Evolutionary conservation across 2,113 vertebrate genomes (phyloP).

Genomic region (Otocyon megalotis): DNA sequence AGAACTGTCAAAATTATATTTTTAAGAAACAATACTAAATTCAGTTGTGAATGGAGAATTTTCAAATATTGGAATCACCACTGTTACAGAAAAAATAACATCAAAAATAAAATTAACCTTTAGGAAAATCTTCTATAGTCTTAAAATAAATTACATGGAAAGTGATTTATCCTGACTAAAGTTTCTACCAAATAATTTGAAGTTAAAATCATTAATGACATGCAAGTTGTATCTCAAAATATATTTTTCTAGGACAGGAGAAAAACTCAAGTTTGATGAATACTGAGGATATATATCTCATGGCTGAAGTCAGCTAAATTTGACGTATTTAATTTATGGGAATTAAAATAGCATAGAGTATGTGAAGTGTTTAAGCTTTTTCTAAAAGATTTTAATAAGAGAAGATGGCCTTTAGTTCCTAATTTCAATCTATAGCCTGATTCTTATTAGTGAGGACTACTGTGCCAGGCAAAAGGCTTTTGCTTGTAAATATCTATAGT

Average conservation of each 20-base stretch:
- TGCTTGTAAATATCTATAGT: constrained; percentile 63
- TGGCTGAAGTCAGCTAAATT: background rate
- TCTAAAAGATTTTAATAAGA: constrained; percentile 6
- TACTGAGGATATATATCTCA: background rate
- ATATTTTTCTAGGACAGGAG: constrained; percentile 51
- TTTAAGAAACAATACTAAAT: constrained; percentile 40
- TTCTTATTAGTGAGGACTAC: background rate
- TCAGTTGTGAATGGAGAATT: constrained; percentile 42
- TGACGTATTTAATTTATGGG: constrained; percentile 50
- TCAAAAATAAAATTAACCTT: constrained; percentile 40
- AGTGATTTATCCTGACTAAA: constrained; percentile 35
- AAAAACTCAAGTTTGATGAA: constrained; percentile 36
- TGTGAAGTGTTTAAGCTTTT: constrained; percentile 8
- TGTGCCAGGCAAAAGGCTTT: constrained; percentile 21
- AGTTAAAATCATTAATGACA: constrained; percentile 45
- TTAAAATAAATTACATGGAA: constrained; percentile 53
- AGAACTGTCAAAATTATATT: constrained; percentile 20
- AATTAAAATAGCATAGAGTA: background rate
- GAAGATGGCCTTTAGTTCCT: background rate
- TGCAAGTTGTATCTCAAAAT: constrained; percentile 8
- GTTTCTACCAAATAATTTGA: constrained; percentile 49
- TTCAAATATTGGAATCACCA: constrained; percentile 37
- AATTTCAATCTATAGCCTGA: background rate
- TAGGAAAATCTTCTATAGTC: constrained; percentile 55
- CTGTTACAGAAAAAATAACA: background rate